Evolutionary conservation across 2,888 invertebrate species (phyloP).

Genomic region (Lasioglossum marginatum): DNA sequence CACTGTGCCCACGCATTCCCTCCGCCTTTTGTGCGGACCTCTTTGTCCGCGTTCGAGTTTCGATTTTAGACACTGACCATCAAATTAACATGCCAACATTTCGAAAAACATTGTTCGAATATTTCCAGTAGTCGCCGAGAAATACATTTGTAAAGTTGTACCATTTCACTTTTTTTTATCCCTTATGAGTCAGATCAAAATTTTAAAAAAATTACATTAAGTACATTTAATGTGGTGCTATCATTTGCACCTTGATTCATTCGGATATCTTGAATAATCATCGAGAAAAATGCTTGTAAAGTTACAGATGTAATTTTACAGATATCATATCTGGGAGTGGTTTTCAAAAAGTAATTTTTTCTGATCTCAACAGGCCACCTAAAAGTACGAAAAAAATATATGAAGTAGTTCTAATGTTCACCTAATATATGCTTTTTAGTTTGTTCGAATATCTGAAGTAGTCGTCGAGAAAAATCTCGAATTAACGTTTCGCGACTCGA

Average conservation of each 20-base stretch:
- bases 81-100: background rate
- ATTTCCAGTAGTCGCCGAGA: too few relatives aligned
- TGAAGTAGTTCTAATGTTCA: background rate
- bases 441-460: background rate
- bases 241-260: background rate
- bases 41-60: conserved; percentile 8
- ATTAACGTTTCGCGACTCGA: background rate
- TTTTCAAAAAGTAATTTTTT: background rate
- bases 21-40: conserved; percentile 52
- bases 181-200: background rate
- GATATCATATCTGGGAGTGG: too few relatives aligned
- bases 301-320: background rate
- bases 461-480: background rate
- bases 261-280: background rate
- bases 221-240: background rate
- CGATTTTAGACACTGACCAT: background rate
- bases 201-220: background rate
- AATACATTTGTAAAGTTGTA: too few relatives aligned
- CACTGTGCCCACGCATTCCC: conserved; percentile 26
- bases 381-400: background rate
- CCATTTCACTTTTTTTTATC: background rate
- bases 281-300: background rate
- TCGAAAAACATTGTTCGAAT: background rate
- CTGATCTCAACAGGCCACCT: background rate
- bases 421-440: background rate